A percentile compares a stretch with the other conserved stretches of the same genome.
phyloP scores from a whole-genome alignment of 2,797 vertebrate species.

The Nyctalus aviator region DNA sequence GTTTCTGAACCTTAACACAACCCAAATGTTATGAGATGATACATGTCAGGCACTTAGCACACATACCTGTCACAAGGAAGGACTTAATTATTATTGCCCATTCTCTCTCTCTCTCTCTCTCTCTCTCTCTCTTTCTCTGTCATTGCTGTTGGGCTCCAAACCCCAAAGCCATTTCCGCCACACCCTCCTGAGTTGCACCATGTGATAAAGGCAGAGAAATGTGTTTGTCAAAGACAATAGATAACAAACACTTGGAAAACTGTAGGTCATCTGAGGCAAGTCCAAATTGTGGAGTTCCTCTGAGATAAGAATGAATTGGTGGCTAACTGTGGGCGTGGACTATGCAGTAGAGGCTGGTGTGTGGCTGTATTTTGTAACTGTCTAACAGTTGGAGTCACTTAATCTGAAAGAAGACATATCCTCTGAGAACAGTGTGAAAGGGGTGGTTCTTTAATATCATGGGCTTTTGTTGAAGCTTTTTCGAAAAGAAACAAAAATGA shows the following conservation, averaged over 20 bases:
- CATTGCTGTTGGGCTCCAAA: not conserved
- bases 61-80: not conserved
- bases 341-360: not conserved
- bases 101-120: not conserved
- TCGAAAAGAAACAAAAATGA: constrained; percentile 25
- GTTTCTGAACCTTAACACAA: not conserved
- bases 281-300: not conserved
- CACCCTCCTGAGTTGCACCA: not conserved
- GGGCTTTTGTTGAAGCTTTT: not conserved
- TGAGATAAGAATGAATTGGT: not conserved
- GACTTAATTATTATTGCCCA: not conserved
- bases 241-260: not conserved
- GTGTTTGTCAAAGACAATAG: not conserved
- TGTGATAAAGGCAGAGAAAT: not conserved
- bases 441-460: not conserved
- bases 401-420: not conserved
- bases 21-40: not conserved
- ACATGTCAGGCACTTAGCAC: not conserved
- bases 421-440: constrained; percentile 38
- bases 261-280: not conserved
- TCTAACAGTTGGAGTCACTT: constrained; percentile 7
- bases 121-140: no score
- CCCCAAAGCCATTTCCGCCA: not conserved
- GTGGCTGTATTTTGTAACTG: constrained; percentile 31
- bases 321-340: not conserved